Conservation (phyloP, 2,888 invertebrate genomes). For the Tenthredo livida region DNA sequence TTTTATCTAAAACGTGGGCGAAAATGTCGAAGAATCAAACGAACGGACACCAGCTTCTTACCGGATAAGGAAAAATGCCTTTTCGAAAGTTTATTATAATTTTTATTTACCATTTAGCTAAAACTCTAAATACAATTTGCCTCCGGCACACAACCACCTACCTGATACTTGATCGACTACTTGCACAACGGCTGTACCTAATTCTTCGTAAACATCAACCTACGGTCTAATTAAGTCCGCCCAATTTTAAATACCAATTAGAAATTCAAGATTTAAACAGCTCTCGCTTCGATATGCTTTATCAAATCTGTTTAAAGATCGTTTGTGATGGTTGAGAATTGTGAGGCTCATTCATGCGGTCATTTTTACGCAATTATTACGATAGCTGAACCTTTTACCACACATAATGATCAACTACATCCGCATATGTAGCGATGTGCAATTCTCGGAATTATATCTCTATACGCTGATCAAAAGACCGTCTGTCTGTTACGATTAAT, state of each 20-base stretch:
- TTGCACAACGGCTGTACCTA: not conserved
- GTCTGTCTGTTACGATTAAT: not conserved
- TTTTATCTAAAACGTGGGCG: conserved; percentile 17
- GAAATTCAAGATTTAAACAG: not conserved
- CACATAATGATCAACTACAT: not conserved
- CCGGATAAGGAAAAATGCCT: conserved; percentile 13
- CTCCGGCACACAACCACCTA: not conserved
- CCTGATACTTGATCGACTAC: not conserved
- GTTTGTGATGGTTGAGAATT: not conserved
- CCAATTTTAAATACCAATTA: not conserved
- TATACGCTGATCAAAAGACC: conserved; percentile 12
- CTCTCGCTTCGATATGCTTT: not conserved
- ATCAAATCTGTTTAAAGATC: not conserved
- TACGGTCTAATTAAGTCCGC: not conserved
- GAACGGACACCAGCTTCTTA: not conserved
- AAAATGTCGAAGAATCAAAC: not conserved
- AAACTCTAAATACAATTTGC: not conserved
- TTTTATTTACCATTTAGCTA: not conserved
- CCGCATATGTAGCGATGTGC: conserved; percentile 8
- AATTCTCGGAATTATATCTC: conserved; percentile 5
- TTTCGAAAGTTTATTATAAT: conserved; percentile 4
- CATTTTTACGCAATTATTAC: conserved; percentile 9
- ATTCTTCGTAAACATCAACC: not conserved
- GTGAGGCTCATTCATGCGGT: not conserved
- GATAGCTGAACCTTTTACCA: not conserved